A percentile compares a stretch with the other conserved stretches of the same genome.
These are phyloP conservation scores for Cheilosia impressa DNA, from an alignment of 2,888 invertebrate species.

Conservation along the genomic window DNA sequence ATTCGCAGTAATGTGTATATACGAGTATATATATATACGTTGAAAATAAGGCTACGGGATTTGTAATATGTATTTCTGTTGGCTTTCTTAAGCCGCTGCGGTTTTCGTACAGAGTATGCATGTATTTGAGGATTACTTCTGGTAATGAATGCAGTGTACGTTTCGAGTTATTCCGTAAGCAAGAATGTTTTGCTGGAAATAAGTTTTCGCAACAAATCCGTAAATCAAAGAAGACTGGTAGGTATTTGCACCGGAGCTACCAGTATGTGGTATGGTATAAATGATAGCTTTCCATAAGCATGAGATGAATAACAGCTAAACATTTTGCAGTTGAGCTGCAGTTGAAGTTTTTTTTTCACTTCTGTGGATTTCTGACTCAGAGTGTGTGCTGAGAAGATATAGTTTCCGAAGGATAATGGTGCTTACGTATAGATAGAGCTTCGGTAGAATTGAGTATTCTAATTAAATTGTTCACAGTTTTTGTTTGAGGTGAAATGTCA, in stretches of 20 bases:
- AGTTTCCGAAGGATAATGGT: background rate
- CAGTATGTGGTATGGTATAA: background rate
- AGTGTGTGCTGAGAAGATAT: background rate
- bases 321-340: background rate
- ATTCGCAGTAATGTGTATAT: background rate
- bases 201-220: constrained; percentile 10
- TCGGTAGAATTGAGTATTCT: background rate
- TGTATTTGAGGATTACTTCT: constrained; percentile 27
- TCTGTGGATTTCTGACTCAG: constrained; percentile 1
- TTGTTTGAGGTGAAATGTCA: background rate
- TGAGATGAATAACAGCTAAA: constrained; percentile 1
- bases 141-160: constrained; percentile 41
- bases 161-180: constrained; percentile 21
- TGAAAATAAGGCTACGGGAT: constrained; percentile 39
- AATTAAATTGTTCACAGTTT: background rate
- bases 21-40: too few species aligned
- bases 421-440: background rate
- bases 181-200: constrained; percentile 15
- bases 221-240: constrained; percentile 28
- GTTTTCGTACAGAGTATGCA: constrained; percentile 22
- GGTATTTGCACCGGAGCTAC: background rate
- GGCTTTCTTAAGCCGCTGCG: constrained; percentile 55
- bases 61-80: constrained; percentile 47
- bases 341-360: background rate
- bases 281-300: background rate